phyloP scores from a whole-genome alignment of 2,113 vertebrate species.

The Lepidothrix coronata region DNA sequence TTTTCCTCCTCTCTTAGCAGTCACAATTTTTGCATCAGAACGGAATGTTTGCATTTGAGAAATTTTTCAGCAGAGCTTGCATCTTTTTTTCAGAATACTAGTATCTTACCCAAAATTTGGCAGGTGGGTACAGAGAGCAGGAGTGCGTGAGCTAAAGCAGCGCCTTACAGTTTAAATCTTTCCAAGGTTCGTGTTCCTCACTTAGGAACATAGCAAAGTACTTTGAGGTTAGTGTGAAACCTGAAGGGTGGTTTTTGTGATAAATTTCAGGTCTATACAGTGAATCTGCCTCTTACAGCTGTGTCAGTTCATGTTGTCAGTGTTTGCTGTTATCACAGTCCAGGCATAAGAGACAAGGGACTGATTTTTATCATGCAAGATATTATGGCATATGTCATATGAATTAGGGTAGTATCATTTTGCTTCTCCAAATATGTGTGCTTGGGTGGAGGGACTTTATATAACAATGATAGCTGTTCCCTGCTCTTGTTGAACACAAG shows the following conservation, averaged over 20 bases:
- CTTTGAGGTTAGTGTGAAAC: not conserved
- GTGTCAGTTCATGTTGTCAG: not conserved
- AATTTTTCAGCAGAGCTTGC: not conserved
- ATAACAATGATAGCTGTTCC: not conserved
- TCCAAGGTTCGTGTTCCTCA: not conserved
- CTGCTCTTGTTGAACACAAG: not conserved
- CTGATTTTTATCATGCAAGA: not conserved
- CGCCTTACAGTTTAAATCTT: not conserved
- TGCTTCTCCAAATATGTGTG: not conserved
- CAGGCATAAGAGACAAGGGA: not conserved
- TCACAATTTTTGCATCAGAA: not conserved
- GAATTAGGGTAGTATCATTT: not conserved
- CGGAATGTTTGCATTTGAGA: not conserved
- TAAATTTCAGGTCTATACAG: not conserved
- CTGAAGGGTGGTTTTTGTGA: not conserved
- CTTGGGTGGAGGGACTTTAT: not conserved
- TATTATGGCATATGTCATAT: not conserved
- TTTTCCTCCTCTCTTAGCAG: not conserved
- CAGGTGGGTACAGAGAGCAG: not conserved
- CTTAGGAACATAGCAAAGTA: not conserved
- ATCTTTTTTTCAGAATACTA: not conserved
- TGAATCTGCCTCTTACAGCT: not conserved
- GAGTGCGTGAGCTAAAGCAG: not conserved
- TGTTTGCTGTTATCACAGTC: not conserved
- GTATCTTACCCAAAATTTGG: not conserved